Percentiles rank a stretch among this genome's conserved stretches.
phyloP scores from a whole-genome alignment of 2,888 invertebrate species.

The Leptinotarsa peninsularis region DNA sequence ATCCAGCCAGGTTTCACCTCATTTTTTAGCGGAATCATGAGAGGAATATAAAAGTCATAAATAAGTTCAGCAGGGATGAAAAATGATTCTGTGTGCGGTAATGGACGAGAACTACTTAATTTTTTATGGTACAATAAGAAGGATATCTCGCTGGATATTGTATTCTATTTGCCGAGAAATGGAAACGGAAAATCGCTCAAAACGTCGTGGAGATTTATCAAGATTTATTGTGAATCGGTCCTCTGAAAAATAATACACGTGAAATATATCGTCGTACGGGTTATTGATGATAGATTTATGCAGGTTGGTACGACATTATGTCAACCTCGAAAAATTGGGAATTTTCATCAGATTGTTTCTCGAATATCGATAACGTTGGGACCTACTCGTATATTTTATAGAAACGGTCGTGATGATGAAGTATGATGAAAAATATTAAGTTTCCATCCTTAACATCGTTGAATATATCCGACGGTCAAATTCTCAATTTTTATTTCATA shows the following conservation, averaged over 20 bases:
- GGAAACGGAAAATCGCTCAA: conserved; percentile 15
- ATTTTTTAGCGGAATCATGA: conserved; percentile 12
- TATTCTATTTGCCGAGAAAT: conserved; percentile 20
- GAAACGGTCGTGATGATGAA: too few relatives aligned
- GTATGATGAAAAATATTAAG: too few relatives aligned
- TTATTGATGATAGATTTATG: background rate
- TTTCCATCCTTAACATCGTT: too few relatives aligned
- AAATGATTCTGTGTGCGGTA: conserved; percentile 33
- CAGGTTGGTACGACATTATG: too few relatives aligned
- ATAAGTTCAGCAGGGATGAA: conserved; percentile 35
- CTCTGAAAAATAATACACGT: background rate
- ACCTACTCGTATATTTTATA: too few relatives aligned
- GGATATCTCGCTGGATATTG: conserved; percentile 29
- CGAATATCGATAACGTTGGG: too few relatives aligned
- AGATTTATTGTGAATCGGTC: background rate
- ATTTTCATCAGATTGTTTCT: too few relatives aligned
- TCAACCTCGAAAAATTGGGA: too few relatives aligned
- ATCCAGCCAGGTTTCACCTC: conserved; percentile 22
- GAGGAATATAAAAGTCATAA: conserved; percentile 37
- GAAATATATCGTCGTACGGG: background rate
- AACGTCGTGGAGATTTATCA: conserved; percentile 8
- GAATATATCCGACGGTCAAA: too few relatives aligned
- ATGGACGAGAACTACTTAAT: conserved; percentile 43
- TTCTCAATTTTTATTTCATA: too few relatives aligned
- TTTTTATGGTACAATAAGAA: conserved; percentile 47